Evolutionary conservation across 2,888 invertebrate species (phyloP).

Genomic region (Trissolcus japonicus): DNA sequence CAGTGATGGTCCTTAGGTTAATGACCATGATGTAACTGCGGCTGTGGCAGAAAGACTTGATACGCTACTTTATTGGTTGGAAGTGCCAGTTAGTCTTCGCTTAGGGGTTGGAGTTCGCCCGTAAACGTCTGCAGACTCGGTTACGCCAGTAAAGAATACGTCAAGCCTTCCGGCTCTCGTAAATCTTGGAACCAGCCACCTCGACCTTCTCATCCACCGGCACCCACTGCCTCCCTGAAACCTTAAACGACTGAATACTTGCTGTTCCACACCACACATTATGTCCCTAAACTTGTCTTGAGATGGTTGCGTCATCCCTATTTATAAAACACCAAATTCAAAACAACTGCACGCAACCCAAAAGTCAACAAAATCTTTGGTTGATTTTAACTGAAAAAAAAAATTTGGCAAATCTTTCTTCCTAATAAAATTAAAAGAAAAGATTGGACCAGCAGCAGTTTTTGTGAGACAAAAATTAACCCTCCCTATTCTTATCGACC

Average conservation of each 20-base stretch:
- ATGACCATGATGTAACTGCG: conserved; percentile 57
- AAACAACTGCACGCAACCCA: not conserved
- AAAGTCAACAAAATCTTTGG: not conserved
- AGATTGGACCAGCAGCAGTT: no score
- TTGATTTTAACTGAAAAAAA: no score
- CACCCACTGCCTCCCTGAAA: conserved; percentile 46
- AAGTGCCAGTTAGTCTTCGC: conserved; percentile 69
- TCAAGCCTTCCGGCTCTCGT: conserved; percentile 65
- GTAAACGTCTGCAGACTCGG: conserved; percentile 67
- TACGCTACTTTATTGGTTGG: conserved; percentile 68
- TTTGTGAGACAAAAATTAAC: conserved; percentile 32
- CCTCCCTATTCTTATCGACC: conserved; percentile 29
- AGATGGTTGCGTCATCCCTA: conserved; percentile 11
- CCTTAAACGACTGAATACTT: conserved; percentile 51
- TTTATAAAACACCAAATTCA: conserved; percentile 18
- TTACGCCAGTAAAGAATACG: conserved; percentile 65
- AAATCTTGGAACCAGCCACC: conserved; percentile 66
- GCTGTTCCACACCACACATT: conserved; percentile 41
- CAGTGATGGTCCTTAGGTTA: conserved; percentile 56
- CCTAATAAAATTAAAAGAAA: no score
- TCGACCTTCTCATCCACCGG: conserved; percentile 62
- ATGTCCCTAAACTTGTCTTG: conserved; percentile 32
- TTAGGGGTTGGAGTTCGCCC: conserved; percentile 69
- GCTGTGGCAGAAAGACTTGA: conserved; percentile 62
- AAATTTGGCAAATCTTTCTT: no score